phyloP scores from a whole-genome alignment of 2,113 vertebrate genomes.

The Mus musculus region DNA sequence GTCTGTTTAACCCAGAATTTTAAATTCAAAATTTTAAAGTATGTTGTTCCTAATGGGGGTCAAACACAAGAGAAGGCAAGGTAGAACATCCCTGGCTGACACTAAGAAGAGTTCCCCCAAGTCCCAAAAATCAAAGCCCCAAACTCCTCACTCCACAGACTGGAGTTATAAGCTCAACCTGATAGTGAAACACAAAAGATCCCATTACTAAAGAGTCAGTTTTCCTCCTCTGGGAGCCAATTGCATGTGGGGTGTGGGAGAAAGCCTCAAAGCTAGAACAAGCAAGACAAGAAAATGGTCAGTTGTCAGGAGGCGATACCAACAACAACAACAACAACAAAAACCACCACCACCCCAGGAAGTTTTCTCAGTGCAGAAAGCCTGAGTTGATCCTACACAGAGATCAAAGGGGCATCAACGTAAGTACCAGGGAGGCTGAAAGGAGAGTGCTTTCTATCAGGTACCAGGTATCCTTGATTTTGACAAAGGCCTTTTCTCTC shows the following conservation, averaged over 20 bases:
- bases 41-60: background rate
- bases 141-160: background rate
- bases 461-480: background rate
- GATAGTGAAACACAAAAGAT: background rate
- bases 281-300: background rate
- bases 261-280: background rate
- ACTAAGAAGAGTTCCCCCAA: background rate
- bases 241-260: background rate
- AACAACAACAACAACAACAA: no score
- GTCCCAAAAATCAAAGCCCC: background rate
- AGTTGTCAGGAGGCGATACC: background rate
- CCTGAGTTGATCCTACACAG: background rate
- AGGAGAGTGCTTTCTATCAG: background rate
- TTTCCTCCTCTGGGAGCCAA: background rate
- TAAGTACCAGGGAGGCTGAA: background rate
- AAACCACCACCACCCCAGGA: no score
- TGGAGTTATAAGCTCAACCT: constrained; percentile 46
- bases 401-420: background rate
- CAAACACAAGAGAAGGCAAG: background rate
- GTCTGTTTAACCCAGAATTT: background rate
- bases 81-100: background rate
- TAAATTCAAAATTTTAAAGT: constrained; percentile 17
- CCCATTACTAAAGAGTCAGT: background rate
- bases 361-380: background rate
- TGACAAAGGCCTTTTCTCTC: background rate